Base-by-base conservation (phyloP, 1,140 invertebrate genomes). In the Leucophenga varia region DNA sequence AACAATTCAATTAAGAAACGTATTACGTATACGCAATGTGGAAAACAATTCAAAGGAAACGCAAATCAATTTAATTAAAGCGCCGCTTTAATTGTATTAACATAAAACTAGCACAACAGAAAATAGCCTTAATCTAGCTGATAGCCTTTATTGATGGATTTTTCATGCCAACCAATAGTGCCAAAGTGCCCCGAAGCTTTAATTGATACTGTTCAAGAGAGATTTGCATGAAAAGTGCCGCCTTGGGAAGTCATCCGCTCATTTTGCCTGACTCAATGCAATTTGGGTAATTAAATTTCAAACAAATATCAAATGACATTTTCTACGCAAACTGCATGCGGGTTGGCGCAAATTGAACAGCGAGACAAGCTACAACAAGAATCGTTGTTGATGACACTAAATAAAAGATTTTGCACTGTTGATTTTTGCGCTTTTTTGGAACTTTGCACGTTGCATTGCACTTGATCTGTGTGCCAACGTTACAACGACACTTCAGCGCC, bases 341-440 rank as follows among this genome's bases (percentile, higher is more conserved):
- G n/a, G n/a, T n/a, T n/a, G n/a, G n/a, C n/a, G n/a, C n/a, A n/a
- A n/a, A n/a, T n/a, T n/a, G n/a, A n/a, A n/a, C n/a, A n/a, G n/a
- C n/a, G n/a, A n/a, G n/a, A n/a, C n/a, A n/a, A n/a, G n/a, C n/a
- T n/a, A n/a, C 35, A 31, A 10, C 32, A 45, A 13, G 2, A 25
- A 49, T 32, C 53, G 42, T 48, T 54, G 53, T 59, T 65, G 63
- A 65, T 67, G 63, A 67, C 63, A 65, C 63, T 65, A 65, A 65
- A 67, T 67, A 67, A 67, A 67, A 67, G 64, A 67, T 67, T 67
- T 67, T 63, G 57, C 57, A 63, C 59, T 67, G 63, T 67, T 67
- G 63, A 67, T 67, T 67, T 67, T 67, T 67, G 63, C 63, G 63
- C 63, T 67, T 67, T 65, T 67, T 67, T n/a, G n/a, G 61, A 67